phyloP scores from a whole-genome alignment of 2,888 invertebrate genomes.

The Norana najaformis region DNA sequence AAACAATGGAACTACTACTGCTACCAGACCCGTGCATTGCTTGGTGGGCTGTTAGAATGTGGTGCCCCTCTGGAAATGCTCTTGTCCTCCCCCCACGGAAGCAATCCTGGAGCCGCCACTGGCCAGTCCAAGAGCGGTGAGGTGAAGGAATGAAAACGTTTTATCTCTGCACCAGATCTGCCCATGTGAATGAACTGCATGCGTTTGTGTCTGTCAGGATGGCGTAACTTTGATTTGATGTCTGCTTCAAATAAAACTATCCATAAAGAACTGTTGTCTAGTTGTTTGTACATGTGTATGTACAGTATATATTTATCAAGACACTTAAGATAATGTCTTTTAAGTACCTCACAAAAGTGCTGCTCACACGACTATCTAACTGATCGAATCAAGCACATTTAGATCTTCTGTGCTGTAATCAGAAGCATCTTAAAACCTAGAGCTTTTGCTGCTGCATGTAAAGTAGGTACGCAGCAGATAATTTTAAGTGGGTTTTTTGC shows the following conservation, averaged over 20 bases:
- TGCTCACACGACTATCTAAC: neutral
- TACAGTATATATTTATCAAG: neutral
- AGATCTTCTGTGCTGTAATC: neutral
- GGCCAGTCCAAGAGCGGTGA: too few relatives aligned
- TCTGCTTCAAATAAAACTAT: neutral
- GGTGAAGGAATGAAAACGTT: neutral
- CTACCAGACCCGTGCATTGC: too few relatives aligned
- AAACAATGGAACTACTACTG: too few relatives aligned
- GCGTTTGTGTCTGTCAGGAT: neutral
- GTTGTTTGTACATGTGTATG: too few relatives aligned
- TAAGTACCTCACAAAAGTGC: neutral
- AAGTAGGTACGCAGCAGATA: neutral
- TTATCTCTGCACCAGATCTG: neutral
- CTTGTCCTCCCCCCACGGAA: too few relatives aligned
- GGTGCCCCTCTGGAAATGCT: too few relatives aligned
- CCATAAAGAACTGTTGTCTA: neutral
- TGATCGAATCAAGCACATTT: neutral
- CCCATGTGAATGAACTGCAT: too few relatives aligned
- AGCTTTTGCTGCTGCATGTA: neutral
- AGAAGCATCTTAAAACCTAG: neutral
- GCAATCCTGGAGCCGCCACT: too few relatives aligned
- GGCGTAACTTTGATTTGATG: neutral
- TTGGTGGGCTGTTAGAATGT: too few relatives aligned
- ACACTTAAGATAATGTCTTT: neutral
- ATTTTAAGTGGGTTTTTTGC: too few relatives aligned